Conservation (phyloP, 2,113 vertebrate genomes). For the Nothobranchius furzeri region DNA sequence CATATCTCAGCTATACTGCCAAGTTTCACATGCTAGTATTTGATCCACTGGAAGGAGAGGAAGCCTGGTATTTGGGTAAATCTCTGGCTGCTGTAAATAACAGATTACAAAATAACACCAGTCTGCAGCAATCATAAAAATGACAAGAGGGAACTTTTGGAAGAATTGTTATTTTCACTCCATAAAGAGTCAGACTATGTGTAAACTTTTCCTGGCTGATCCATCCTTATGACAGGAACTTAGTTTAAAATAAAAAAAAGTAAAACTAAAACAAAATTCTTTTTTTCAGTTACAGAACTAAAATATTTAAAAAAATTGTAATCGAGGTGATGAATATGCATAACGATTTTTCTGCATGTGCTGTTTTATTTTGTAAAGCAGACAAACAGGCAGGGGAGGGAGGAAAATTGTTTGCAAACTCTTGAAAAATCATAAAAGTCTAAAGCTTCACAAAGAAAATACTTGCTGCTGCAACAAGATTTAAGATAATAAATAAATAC, state of each 20-base stretch:
- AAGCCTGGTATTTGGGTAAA: not conserved
- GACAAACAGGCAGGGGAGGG: not conserved
- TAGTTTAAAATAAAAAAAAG: not conserved
- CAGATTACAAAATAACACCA: not conserved
- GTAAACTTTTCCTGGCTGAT: not conserved
- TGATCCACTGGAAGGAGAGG: not conserved
- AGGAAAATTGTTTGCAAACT: not conserved
- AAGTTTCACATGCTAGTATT: not conserved
- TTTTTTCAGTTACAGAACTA: too few relatives aligned
- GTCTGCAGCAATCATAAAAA: not conserved
- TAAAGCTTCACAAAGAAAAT: not conserved
- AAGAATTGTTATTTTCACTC: not conserved
- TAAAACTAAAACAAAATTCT: not conserved
- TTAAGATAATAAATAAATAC: too few relatives aligned
- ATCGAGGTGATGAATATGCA: not conserved
- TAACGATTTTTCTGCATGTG: not conserved
- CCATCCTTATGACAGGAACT: not conserved
- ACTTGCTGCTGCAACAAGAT: too few relatives aligned
- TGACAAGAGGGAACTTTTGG: not conserved
- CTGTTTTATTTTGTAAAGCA: not conserved
- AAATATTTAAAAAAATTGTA: too few relatives aligned
- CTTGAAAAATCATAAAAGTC: not conserved
- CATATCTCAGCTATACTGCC: constrained; percentile 2
- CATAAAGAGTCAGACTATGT: not conserved
- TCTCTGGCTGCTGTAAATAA: not conserved